Conservation (phyloP, 2,113 vertebrate genomes). For the Spea bombifrons region DNA sequence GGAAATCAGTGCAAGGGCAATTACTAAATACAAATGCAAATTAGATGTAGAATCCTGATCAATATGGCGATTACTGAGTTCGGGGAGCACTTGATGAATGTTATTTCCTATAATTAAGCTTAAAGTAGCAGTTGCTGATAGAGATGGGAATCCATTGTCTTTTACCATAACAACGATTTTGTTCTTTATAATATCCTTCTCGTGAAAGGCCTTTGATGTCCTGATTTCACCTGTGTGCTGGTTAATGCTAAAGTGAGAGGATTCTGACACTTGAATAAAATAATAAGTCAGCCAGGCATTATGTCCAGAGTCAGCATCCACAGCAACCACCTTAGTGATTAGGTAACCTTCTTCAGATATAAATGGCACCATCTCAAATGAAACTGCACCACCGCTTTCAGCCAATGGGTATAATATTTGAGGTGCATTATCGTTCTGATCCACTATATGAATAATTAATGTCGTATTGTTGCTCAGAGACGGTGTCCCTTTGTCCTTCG, state of each 20-base stretch:
- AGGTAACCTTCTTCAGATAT: constrained; percentile 61
- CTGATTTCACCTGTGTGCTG: too few relatives aligned
- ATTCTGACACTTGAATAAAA: constrained; percentile 53
- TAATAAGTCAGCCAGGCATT: constrained; percentile 62
- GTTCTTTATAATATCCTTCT: constrained; percentile 53
- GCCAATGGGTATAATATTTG: constrained; percentile 57
- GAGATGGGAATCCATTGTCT: constrained; percentile 21
- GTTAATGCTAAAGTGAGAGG: not conserved
- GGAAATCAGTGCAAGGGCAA: constrained; percentile 48
- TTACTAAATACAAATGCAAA: constrained; percentile 57
- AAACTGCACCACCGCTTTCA: constrained; percentile 60
- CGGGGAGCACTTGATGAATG: constrained; percentile 29
- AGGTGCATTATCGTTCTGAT: constrained; percentile 56
- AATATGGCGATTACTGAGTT: constrained; percentile 45
- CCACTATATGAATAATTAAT: not conserved
- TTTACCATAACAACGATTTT: constrained; percentile 56
- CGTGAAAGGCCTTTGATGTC: constrained; percentile 54
- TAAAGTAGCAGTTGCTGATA: constrained; percentile 16
- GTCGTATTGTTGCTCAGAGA: constrained; percentile 53
- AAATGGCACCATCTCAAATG: constrained; percentile 81
- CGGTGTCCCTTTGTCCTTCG: constrained; percentile 17
- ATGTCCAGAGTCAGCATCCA: constrained; percentile 62
- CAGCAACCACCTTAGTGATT: constrained; percentile 52
- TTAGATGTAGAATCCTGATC: constrained; percentile 45
- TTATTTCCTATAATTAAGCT: constrained; percentile 25